Base-by-base conservation (phyloP, 2,797 vertebrate genomes). In the Chrysocyon brachyurus region DNA sequence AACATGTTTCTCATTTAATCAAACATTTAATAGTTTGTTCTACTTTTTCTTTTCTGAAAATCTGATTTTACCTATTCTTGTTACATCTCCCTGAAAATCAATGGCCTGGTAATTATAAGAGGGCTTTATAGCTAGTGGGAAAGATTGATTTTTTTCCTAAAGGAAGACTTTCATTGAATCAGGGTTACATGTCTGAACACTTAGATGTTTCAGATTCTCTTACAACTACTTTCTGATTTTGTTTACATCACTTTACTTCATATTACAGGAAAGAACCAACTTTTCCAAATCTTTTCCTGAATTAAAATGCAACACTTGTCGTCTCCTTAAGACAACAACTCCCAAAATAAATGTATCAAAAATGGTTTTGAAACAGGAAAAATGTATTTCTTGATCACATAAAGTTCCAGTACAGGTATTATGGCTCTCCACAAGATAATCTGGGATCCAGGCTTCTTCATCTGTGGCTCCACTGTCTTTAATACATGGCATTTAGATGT, bases 11-110 rank as follows among this genome's bases (percentile, higher is more conserved):
- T 84, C 72, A 72, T 16, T 93, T 33, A 73, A n/a, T 22, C 31
- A 88, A 91, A 75, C 9, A 49, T 12, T 63, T 52, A 54, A 83
- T 61, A 91, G 78, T 64, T 88, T 68, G 5, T 57, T 88, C 36
- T 90, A 70, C 31, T 28, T 84, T 93, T 91, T 72, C 14, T 22
- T 22, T 92, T 92, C 59, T 66, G 40, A 57, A 59, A 31, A 81
- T 59, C 5, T 14, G 88, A 5, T 89, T 49, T 87, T n/a, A 59
- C 22, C 15, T 79, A 16, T 94, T 56, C 12, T 63, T 94, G 10
- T 72, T 79, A 84, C 31, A 68, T 19, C 28, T 91, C 12, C 78
- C 15, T 84, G 16, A 40, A 7, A 84, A 40, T 59, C 21, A 59
- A 59, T 66, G 15, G 11, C 14, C 12, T 79, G 16, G 24, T 91